Evolutionary conservation across 2,113 vertebrate species (phyloP).

Genomic region (Ceyx cyanopectus): DNA sequence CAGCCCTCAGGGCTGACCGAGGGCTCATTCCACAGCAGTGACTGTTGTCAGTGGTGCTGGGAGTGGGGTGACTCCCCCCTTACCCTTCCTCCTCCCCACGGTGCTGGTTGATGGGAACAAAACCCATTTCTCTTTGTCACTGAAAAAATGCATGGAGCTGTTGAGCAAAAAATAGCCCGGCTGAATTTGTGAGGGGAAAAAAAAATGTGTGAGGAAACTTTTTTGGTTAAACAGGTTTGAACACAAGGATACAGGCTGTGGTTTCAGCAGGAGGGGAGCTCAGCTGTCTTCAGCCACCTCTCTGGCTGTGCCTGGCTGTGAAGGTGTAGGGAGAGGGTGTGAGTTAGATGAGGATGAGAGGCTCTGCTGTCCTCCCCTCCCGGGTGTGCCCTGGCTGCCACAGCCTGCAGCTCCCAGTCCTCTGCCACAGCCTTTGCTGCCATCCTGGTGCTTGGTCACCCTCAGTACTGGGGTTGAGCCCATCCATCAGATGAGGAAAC

Average conservation of each 20-base stretch:
- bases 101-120: neutral
- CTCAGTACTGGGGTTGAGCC: neutral
- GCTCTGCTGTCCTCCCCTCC: neutral
- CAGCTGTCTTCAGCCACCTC: neutral
- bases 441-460: neutral
- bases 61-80: neutral
- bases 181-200: neutral
- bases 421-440: neutral
- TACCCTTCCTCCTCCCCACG: neutral
- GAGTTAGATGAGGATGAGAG: neutral
- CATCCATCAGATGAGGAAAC: neutral
- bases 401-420: accelerated
- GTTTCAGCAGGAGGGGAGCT: neutral
- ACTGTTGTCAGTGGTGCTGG: neutral
- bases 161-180: neutral
- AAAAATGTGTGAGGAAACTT: neutral
- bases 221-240: neutral
- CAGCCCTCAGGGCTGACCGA: neutral
- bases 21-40: neutral
- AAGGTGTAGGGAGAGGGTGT: neutral
- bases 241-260: neutral
- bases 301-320: neutral
- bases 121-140: neutral
- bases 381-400: accelerated
- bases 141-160: neutral